phyloP scores from a whole-genome alignment of 2,888 invertebrate genomes.

The Eustalomyia histrio region DNA sequence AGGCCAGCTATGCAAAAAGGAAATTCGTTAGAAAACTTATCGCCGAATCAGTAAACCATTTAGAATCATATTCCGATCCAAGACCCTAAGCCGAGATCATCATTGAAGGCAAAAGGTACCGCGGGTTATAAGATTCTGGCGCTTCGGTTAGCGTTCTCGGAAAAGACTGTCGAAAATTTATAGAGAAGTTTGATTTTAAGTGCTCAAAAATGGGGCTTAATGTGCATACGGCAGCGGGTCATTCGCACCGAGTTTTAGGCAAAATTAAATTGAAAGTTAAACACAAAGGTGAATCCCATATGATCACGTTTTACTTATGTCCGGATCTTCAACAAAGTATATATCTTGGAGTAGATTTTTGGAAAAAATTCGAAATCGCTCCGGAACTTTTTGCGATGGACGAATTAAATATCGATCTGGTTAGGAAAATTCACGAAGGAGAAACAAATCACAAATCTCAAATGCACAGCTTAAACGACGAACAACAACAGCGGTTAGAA shows the following conservation, averaged over 20 bases:
- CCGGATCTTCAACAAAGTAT: no score
- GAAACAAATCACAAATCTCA: no score
- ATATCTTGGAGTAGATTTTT: no score
- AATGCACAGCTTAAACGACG: no score
- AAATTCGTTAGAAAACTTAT: neutral
- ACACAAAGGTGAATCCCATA: neutral
- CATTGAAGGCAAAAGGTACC: neutral
- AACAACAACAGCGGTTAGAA: no score
- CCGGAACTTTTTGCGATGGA: no score
- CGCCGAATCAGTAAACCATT: neutral
- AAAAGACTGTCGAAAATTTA: conserved; percentile 11
- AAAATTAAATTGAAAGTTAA: neutral
- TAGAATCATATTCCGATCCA: neutral
- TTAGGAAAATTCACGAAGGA: no score
- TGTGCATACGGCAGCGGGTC: conserved; percentile 3
- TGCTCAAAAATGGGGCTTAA: neutral
- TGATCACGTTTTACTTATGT: no score
- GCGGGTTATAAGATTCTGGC: conserved; percentile 20
- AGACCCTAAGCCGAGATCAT: conserved; percentile 1
- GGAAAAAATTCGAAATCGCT: no score
- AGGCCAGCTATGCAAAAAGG: neutral
- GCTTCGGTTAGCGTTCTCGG: conserved; percentile 20
- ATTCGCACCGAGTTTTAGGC: conserved; percentile 8
- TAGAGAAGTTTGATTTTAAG: neutral
- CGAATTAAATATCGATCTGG: no score